Evolutionary conservation across 2,797 vertebrate genomes (phyloP).

Genomic region (Ispidina lecontei): DNA sequence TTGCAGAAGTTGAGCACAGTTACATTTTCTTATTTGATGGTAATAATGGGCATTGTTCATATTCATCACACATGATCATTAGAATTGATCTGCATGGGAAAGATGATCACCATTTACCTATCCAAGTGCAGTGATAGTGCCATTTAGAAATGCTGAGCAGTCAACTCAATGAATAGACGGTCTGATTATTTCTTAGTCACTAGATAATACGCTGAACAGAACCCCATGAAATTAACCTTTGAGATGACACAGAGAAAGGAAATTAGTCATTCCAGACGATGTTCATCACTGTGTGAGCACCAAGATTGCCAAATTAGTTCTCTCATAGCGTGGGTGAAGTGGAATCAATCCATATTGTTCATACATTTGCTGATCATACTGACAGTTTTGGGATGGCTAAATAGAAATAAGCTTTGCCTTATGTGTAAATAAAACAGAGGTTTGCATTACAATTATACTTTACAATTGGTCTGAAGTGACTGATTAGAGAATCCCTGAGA

Average conservation of each 20-base stretch:
- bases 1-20: not conserved
- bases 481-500: not conserved
- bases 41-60: not conserved
- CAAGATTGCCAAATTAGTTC: conserved; percentile 11
- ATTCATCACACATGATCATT: rapidly evolving
- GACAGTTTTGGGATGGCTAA: not conserved
- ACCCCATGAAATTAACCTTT: conserved; percentile 53
- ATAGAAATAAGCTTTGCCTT: conserved; percentile 3
- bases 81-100: not conserved
- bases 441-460: not conserved
- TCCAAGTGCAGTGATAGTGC: not conserved
- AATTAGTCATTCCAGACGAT: conserved; percentile 38
- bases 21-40: not conserved
- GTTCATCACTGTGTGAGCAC: conserved; percentile 35
- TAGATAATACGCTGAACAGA: not conserved
- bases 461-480: not conserved
- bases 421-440: not conserved
- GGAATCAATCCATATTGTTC: conserved; percentile 39
- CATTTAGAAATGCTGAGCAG: not conserved
- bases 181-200: conserved; percentile 9
- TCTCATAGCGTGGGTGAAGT: conserved; percentile 41
- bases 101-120: not conserved
- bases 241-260: conserved; percentile 40
- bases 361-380: conserved; percentile 15
- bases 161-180: not conserved